Percentiles rank a stretch among this genome's conserved stretches.
Evolutionary conservation across 2,888 invertebrate species (phyloP).

Genomic region (Exephanes ischioxanthus): DNA sequence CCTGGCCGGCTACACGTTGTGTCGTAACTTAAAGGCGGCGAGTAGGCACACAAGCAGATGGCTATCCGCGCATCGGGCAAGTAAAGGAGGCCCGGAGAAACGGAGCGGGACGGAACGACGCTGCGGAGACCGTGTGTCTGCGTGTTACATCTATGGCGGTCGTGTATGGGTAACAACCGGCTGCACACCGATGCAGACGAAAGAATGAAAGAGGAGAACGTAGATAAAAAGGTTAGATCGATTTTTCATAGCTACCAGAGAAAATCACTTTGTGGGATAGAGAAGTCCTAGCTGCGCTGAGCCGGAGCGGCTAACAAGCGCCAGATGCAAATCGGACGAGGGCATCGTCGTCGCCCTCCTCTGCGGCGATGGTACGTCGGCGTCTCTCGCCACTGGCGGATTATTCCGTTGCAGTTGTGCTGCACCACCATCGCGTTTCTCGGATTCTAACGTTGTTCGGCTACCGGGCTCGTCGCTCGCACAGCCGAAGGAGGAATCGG

Average conservation of each 20-base stretch:
- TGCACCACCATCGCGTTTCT: conserved; percentile 19
- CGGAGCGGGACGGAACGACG: conserved; percentile 65
- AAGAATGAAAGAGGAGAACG: conserved; percentile 32
- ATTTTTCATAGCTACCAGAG: conserved; percentile 80
- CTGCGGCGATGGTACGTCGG: conserved; percentile 36
- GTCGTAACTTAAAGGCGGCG: conserved; percentile 77
- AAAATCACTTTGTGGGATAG: conserved; percentile 74
- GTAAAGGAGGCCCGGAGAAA: conserved; percentile 65
- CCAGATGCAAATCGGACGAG: conserved; percentile 81
- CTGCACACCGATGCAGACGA: conserved; percentile 21
- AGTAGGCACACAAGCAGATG: conserved; percentile 73
- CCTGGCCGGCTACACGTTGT: conserved; percentile 55
- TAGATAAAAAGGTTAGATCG: conserved; percentile 78
- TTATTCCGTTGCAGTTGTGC: conserved; percentile 29
- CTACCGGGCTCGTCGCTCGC: conserved; percentile 1
- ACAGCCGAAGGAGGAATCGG: not conserved
- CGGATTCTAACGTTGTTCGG: conserved; percentile 16
- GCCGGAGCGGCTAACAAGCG: conserved; percentile 77
- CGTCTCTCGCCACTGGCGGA: conserved; percentile 23
- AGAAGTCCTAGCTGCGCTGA: conserved; percentile 63
- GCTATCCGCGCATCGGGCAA: conserved; percentile 70
- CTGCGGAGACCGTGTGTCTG: conserved; percentile 50
- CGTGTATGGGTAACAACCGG: conserved; percentile 18
- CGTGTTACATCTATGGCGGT: conserved; percentile 5
- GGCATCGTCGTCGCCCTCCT: conserved; percentile 65